Evolutionary conservation across 1,140 invertebrate genomes (phyloP).

Genomic region (Triops cancriformis): DNA sequence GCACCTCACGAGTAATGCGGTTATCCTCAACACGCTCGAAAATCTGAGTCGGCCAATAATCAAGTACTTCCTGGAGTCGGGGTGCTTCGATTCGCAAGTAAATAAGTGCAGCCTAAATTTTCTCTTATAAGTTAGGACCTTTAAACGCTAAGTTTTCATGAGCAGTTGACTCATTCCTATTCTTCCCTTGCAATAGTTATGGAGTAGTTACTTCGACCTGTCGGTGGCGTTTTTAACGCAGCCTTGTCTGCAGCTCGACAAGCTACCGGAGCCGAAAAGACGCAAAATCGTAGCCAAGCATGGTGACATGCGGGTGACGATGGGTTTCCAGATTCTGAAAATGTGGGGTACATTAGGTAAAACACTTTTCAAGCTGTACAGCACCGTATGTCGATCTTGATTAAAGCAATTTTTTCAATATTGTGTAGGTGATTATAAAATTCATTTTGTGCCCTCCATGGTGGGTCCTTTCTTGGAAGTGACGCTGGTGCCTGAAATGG

Average conservation of each 20-base stretch:
- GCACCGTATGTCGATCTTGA: slow-evolving; percentile 18
- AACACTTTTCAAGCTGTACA: slow-evolving; percentile 22
- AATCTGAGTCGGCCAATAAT: slow-evolving; percentile 79
- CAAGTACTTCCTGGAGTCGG: slow-evolving; percentile 64
- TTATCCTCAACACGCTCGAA: slow-evolving; percentile 73
- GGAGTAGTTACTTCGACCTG: slow-evolving; percentile 83
- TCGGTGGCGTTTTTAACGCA: slow-evolving; percentile 82
- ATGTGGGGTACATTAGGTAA: slow-evolving; percentile 86
- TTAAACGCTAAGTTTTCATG: too few species aligned
- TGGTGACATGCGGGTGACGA: slow-evolving; percentile 82
- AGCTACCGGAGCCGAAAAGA: slow-evolving; percentile 67
- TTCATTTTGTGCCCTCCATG: slow-evolving; percentile 84
- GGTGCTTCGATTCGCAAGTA: slow-evolving; percentile 58
- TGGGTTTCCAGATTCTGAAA: slow-evolving; percentile 85
- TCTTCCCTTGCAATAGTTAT: slow-evolving; percentile 50
- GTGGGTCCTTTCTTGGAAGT: slow-evolving; percentile 92
- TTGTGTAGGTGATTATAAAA: slow-evolving; percentile 59
- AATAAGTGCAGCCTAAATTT: slow-evolving; percentile 33
- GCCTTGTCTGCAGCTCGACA: slow-evolving; percentile 73
- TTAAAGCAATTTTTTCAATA: slow-evolving; percentile 28
- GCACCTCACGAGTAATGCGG: slow-evolving; percentile 79
- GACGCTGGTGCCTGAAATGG: slow-evolving; percentile 78
- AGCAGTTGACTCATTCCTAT: not conserved
- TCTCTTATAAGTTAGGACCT: not conserved
- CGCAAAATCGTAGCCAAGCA: slow-evolving; percentile 66